A percentile compares a stretch with the other conserved stretches of the same genome.
Conservation (phyloP, 2,113 vertebrate genomes). For the Leptocoma aspasia region DNA sequence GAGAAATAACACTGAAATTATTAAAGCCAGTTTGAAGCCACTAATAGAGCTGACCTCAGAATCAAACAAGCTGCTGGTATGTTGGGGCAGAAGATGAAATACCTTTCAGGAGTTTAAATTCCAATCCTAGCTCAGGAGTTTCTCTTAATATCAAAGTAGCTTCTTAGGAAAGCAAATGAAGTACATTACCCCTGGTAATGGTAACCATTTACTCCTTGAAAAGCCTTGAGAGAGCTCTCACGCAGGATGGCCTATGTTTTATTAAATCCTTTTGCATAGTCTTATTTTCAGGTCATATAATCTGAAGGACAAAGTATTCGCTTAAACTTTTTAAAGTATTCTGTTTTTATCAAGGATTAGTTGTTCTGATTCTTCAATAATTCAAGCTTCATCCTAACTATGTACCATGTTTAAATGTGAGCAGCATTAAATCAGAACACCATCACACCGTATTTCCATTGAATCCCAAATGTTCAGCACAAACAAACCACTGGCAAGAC, state of each 20-base stretch:
- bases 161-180: slow-evolving; percentile 63
- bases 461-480: not conserved
- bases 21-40: not conserved
- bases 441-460: not conserved
- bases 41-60: not conserved
- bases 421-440: not conserved
- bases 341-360: slow-evolving; percentile 17
- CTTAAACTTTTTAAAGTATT: slow-evolving; percentile 31
- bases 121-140: not conserved
- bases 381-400: slow-evolving; percentile 15
- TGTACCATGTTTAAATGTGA: not conserved
- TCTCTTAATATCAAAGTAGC: slow-evolving; percentile 34
- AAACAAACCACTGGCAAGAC: not conserved
- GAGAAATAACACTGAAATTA: not conserved
- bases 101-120: slow-evolving; percentile 29
- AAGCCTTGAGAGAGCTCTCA: slow-evolving; percentile 52
- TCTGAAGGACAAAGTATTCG: slow-evolving; percentile 42
- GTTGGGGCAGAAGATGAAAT: not conserved
- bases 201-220: slow-evolving; percentile 58
- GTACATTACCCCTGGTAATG: slow-evolving; percentile 54
- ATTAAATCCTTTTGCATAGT: slow-evolving; percentile 48
- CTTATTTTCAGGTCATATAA: slow-evolving; percentile 58
- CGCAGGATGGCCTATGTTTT: slow-evolving; percentile 37
- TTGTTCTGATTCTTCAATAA: slow-evolving; percentile 40
- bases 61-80: not conserved